phyloP scores from a whole-genome alignment of 2,113 vertebrate genomes.

The Seriola aureovittata region DNA sequence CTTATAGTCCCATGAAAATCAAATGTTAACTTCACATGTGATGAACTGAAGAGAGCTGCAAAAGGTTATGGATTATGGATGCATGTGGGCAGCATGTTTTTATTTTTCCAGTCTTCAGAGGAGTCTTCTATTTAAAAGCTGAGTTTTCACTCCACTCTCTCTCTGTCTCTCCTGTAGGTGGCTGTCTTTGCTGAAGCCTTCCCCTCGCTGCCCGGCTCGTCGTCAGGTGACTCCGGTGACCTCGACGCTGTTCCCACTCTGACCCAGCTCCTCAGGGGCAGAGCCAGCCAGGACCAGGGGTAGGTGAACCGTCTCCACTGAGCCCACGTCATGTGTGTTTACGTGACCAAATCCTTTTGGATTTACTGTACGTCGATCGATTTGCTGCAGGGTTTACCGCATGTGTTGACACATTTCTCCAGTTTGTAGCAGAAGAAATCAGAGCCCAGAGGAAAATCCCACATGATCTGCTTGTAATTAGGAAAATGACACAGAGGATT shows the following conservation, averaged over 20 bases:
- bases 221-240: constrained; percentile 44
- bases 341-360: neutral
- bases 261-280: constrained; percentile 72
- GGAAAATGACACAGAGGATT: neutral
- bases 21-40: neutral
- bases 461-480: neutral
- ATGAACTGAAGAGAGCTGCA: neutral
- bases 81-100: neutral
- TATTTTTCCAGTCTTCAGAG: neutral
- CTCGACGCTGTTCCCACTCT: constrained; percentile 72
- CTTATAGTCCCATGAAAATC: neutral
- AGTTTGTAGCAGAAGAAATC: neutral
- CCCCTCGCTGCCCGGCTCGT: constrained; percentile 53
- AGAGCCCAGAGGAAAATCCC: neutral
- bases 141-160: neutral
- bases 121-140: neutral
- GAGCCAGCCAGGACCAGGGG: constrained; percentile 67
- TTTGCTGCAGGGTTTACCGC: neutral
- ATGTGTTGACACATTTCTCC: neutral
- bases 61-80: neutral
- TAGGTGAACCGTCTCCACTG: constrained; percentile 18
- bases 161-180: constrained; percentile 60
- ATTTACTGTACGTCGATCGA: constrained; percentile 1
- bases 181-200: constrained; percentile 79
- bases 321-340: neutral